Evolutionary conservation across 1,140 invertebrate genomes (phyloP).

Genomic region (Bombus sylvicola): DNA sequence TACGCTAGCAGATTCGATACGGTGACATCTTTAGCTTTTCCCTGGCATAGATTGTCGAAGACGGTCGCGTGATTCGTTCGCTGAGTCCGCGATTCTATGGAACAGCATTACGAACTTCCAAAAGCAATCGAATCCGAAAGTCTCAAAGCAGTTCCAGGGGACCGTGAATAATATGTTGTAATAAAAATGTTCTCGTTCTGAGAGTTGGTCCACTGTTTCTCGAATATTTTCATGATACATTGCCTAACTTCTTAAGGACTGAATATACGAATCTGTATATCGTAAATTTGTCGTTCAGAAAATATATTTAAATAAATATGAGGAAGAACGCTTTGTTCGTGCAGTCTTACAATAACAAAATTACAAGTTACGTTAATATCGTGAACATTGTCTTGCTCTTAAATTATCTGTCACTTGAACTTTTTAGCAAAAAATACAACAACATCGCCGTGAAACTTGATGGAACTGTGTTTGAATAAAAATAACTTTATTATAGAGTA

Average conservation of each 20-base stretch:
- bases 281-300: no score
- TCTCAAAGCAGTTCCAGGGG: neutral
- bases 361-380: no score
- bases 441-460: no score
- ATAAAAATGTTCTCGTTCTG: neutral
- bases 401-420: no score
- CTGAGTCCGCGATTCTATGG: neutral
- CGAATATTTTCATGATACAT: neutral
- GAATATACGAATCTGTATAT: neutral
- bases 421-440: no score
- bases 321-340: no score
- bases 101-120: neutral
- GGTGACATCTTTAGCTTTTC: neutral
- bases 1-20: neutral
- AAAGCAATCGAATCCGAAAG: constrained; percentile 7
- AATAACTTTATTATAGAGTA: no score
- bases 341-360: no score
- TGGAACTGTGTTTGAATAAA: no score
- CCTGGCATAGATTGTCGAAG: no score
- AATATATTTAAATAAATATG: no score
- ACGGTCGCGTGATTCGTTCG: neutral
- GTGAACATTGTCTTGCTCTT: no score
- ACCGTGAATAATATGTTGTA: constrained; percentile 17
- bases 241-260: neutral
- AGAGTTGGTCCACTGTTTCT: neutral